A percentile compares a stretch with the other conserved stretches of the same genome.
Evolutionary conservation across 2,113 vertebrate genomes (phyloP).

Genomic region (Lepisosteus oculatus): DNA sequence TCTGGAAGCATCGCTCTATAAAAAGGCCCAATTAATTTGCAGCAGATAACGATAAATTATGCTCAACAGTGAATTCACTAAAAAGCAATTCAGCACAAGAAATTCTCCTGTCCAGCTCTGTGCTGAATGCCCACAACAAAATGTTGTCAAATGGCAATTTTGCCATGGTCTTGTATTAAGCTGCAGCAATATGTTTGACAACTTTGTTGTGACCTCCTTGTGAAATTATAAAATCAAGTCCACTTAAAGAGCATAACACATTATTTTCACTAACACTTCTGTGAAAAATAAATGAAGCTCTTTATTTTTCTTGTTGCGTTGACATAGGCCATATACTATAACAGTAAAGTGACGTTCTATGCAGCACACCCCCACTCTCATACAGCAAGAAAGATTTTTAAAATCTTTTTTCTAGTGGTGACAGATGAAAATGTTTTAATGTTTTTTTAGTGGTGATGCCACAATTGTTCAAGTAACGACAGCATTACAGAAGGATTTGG

Average conservation of each 20-base stretch:
- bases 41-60: background rate
- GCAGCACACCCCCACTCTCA: too few species aligned
- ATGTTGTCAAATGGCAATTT: background rate
- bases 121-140: background rate
- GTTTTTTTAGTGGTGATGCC: too few species aligned
- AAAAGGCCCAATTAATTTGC: background rate
- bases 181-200: background rate
- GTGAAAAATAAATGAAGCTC: background rate
- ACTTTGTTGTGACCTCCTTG: background rate
- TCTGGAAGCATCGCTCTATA: background rate
- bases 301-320: background rate
- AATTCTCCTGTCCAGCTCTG: background rate
- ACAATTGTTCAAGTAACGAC: too few species aligned
- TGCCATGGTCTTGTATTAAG: background rate
- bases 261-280: background rate
- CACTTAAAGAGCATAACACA: background rate
- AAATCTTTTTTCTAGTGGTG: too few species aligned
- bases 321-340: background rate
- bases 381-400: too few species aligned
- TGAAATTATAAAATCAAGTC: background rate
- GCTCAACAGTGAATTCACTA: background rate
- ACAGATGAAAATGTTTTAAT: too few species aligned
- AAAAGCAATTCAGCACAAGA: background rate
- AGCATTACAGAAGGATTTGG: too few species aligned
- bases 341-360: too few species aligned